Conservation (phyloP, 2,888 invertebrate species). For the Stenodema calcarata region DNA sequence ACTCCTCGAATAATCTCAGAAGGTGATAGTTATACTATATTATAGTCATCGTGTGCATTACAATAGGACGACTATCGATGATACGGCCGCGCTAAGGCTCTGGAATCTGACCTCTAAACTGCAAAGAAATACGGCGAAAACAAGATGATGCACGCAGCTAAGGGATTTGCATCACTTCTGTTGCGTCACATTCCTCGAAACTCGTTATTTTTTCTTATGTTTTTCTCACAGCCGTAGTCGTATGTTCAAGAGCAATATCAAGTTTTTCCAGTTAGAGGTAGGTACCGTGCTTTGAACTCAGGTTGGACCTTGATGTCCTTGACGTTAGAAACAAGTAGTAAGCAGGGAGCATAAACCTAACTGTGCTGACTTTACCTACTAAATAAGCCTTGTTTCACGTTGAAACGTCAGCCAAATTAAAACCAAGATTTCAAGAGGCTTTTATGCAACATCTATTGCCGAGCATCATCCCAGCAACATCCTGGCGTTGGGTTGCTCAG, state of each 20-base stretch:
- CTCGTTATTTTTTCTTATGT: not conserved
- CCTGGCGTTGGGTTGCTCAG: no score
- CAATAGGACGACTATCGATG: not conserved
- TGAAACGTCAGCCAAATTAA: no score
- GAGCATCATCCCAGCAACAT: no score
- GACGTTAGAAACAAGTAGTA: not conserved
- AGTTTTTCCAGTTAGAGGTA: slow-evolving; percentile 18
- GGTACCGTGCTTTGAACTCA: slow-evolving; percentile 16
- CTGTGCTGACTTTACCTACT: no score
- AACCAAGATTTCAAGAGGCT: no score
- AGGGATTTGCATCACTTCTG: not conserved
- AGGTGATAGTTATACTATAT: no score
- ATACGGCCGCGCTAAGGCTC: not conserved
- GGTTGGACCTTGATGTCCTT: slow-evolving; percentile 8
- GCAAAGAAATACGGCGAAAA: not conserved
- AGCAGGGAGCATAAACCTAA: no score
- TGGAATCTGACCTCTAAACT: not conserved
- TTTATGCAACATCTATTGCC: no score
- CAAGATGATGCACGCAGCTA: not conserved
- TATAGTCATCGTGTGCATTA: not conserved
- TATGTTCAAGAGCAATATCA: not conserved
- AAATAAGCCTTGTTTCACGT: no score
- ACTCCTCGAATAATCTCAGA: no score
- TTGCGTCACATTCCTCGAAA: not conserved
- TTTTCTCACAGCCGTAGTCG: not conserved